phyloP scores from a whole-genome alignment of 2,797 vertebrate species.

The Pipistrellus pygmaeus region DNA sequence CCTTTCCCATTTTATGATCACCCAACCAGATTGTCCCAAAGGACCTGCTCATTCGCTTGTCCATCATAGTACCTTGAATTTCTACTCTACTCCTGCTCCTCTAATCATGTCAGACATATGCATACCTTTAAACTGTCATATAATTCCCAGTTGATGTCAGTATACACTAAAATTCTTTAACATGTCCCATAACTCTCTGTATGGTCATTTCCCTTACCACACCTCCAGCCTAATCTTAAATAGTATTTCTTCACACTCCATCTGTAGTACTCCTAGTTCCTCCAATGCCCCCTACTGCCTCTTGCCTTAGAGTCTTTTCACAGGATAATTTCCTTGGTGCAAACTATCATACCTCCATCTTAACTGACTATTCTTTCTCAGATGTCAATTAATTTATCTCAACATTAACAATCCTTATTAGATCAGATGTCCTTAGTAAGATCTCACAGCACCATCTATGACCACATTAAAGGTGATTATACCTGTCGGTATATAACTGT shows the following conservation, averaged over 20 bases:
- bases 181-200: neutral
- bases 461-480: neutral
- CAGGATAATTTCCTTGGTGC: neutral
- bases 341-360: neutral
- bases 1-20: neutral
- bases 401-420: neutral
- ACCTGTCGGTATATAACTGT: neutral
- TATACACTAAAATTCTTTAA: neutral
- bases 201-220: neutral
- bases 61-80: neutral
- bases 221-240: neutral
- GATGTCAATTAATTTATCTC: neutral
- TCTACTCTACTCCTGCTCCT: neutral
- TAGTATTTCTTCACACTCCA: neutral
- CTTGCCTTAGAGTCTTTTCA: neutral
- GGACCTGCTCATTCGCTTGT: neutral
- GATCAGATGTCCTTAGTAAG: neutral
- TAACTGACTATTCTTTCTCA: neutral
- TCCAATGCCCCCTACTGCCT: neutral
- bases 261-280: neutral
- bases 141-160: neutral
- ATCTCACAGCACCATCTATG: neutral
- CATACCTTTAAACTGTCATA: neutral
- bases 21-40: neutral
- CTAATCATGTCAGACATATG: neutral